Evolutionary conservation across 2,888 invertebrate species (phyloP), one percentile per base, ranked within the genome.

Genomic region (Volucella inflata): DNA sequence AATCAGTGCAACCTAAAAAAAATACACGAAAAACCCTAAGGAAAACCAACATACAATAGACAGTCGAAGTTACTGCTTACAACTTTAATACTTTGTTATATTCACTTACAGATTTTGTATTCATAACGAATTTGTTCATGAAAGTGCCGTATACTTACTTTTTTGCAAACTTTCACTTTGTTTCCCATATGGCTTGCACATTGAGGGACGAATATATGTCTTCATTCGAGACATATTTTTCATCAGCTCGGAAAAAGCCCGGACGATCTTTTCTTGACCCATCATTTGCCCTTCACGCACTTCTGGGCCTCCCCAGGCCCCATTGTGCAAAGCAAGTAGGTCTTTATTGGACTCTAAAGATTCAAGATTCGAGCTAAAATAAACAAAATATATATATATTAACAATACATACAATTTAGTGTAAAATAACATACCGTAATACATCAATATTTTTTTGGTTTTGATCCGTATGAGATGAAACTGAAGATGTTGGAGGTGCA

Each of bases 121-220:
- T 4, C 30, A 30, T 6, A 30, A 30, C 30, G 6, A 6, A 21
- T 21, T 6, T 6, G 30, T 30, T 30, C 6, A 30, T 30, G 4
- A 4, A 30, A 30, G 6, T 30, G 6, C 30, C 30, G 30, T 30
- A 30, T 80, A 91, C 93, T 93, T 93, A 97, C 97, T 97, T 93
- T 97, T 97, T 92, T 97, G 97, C 89, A 97, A 93, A 90, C 96
- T 96, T 93, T 97, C 97, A 87, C 96, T 96, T 92, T 97, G 97
- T 91, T 97, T 97, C 87, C 97, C 97, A 91, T 97, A 97, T 21
- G 97, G 97, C 92, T 97, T 97, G 80, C 97, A 97, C 97, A 97
- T 97, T 80, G 97, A 95, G 84, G 97, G 97, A 76, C 97, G 94
- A 88, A 97, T 96, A 90, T 96, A 97, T 62, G 96, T 96, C 91